Evolutionary conservation across 2,113 vertebrate species (phyloP).

Genomic region (Gymnogyps californianus): DNA sequence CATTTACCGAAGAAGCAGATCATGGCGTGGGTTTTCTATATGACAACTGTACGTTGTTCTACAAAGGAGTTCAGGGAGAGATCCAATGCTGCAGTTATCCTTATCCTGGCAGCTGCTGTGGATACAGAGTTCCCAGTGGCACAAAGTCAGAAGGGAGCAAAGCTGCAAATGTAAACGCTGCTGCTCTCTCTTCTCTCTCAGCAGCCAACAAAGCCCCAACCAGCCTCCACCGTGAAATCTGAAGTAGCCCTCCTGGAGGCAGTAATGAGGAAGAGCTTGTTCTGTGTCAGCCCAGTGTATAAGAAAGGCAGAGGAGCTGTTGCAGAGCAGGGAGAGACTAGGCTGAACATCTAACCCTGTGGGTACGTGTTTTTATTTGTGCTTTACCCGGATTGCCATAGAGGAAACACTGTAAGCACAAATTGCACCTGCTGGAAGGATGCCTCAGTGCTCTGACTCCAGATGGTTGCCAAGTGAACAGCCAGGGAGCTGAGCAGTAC

Average conservation of each 20-base stretch:
- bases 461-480: background rate
- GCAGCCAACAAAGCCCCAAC: background rate
- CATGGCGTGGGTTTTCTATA: background rate
- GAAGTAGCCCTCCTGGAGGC: background rate
- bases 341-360: background rate
- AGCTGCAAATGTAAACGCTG: background rate
- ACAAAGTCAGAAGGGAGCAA: background rate
- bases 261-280: background rate
- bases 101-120: background rate
- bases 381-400: background rate
- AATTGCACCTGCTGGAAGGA: slow-evolving; percentile 43
- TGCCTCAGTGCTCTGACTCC: background rate
- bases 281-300: background rate
- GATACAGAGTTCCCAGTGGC: background rate
- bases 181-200: background rate
- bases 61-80: background rate
- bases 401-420: background rate
- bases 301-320: background rate
- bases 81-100: background rate
- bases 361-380: background rate
- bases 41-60: background rate
- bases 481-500: background rate
- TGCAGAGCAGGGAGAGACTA: background rate
- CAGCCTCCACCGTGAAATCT: background rate
- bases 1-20: background rate